phyloP scores from a whole-genome alignment of 2,888 invertebrate genomes.

The Isotomurus palustris region DNA sequence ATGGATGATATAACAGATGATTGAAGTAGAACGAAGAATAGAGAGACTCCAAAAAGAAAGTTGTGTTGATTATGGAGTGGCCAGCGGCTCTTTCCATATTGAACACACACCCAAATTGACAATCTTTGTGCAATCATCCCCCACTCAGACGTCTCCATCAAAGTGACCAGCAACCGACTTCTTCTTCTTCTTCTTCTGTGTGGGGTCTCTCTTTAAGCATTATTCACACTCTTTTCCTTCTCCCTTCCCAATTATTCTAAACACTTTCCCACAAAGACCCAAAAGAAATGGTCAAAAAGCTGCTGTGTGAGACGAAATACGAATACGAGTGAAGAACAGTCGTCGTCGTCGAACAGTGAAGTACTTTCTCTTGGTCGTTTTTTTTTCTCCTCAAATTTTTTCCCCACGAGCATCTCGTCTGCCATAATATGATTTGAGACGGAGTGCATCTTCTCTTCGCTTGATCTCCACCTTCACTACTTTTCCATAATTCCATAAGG shows the following conservation, averaged over 20 bases:
- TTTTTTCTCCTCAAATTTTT: too few relatives aligned
- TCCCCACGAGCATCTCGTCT: not conserved
- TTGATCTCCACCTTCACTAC: conserved; percentile 6
- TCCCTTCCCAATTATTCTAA: not conserved
- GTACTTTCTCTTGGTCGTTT: too few relatives aligned
- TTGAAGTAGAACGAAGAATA: too few relatives aligned
- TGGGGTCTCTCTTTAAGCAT: too few relatives aligned
- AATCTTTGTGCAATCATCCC: conserved; percentile 47
- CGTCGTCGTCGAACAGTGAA: too few relatives aligned
- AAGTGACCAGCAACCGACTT: conserved; percentile 3
- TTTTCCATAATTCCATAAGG: not conserved
- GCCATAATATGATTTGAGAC: conserved; percentile 1
- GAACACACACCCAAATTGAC: conserved; percentile 46
- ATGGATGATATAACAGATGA: too few relatives aligned
- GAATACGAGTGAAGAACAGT: too few relatives aligned
- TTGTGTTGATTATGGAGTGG: conserved; percentile 15
- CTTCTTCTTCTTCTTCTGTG: conserved; percentile 1
- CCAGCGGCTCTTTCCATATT: conserved; percentile 47
- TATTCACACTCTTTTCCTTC: too few relatives aligned
- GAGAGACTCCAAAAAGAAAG: not conserved
- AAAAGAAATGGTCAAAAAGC: too few relatives aligned
- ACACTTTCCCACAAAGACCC: not conserved
- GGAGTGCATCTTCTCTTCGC: conserved; percentile 9
- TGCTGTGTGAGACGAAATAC: too few relatives aligned
- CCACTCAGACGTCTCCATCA: conserved; percentile 1